Base-by-base conservation (phyloP, 2,888 invertebrate species). In the Periphyllus acericola region DNA sequence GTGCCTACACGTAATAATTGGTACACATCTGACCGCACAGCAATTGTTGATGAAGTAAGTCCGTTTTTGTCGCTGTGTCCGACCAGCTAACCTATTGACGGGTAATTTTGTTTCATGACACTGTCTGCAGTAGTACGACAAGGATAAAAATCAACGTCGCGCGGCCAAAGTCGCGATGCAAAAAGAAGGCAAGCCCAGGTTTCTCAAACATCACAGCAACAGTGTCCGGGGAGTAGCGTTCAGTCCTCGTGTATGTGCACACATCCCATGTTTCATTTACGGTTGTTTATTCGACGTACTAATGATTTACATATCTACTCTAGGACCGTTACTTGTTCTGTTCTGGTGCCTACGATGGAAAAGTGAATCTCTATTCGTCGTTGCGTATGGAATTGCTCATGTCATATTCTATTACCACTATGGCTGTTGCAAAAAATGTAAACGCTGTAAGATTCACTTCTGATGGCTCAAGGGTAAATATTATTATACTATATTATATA, bases 281-380 rank as follows among this genome's bases (percentile, higher is more conserved):
- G 5, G 32, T 66, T 36, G 6, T 72, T 46, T 36, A 32, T 81
- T 86, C 66, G 25, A 21, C 5, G 9, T 55, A 71, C 34, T 68
- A 72, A 34, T 14, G 32, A 55, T 34, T 4, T 52, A 72, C 75
- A 88, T 88, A 87, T 88, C 25, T 84, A 81, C 89, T 90, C 76
- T 90, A 92, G 92, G 92, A 92, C 89, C 91, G 92, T 85, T 92
- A 92, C 90, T 90, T 92, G 83, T 93, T 93, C 90, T 92, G 92
- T 90, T 92, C 92, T 29, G 92, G 92, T 36, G 92, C 92, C 40
- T 92, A 92, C 89, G 92, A 93, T 91, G 92, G 92, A 25, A 92
- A 92, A 90, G 92, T 93, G 78, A 92, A 92, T 90, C 90, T 93
- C 60, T 93, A 92, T 89, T 92, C 92, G 19, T 92, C 92, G 9